A percentile compares a stretch with the other conserved stretches of the same genome.
Evolutionary conservation across 1,140 invertebrate genomes (phyloP).

Genomic region (Pogonognathellus flavescens): DNA sequence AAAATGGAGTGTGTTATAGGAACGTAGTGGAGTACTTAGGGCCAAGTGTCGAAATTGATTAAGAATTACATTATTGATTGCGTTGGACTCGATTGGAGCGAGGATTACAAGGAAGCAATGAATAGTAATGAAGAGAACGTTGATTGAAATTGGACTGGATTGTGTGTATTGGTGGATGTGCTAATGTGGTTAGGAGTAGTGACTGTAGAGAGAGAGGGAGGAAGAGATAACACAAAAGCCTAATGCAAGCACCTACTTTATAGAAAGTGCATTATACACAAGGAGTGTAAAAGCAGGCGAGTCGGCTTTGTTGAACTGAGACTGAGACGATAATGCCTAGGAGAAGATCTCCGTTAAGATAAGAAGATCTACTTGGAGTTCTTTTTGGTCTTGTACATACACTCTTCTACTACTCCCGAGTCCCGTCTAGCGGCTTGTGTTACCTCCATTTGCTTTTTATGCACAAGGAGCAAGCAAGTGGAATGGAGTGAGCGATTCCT

Average conservation of each 20-base stretch:
- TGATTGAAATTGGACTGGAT: background rate
- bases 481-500: background rate
- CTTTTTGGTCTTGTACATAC: background rate
- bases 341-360: slow-evolving; percentile 28
- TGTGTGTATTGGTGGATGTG: slow-evolving; percentile 9
- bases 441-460: background rate
- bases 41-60: slow-evolving; percentile 6
- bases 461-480: background rate
- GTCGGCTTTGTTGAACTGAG: background rate
- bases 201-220: background rate
- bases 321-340: slow-evolving; percentile 21
- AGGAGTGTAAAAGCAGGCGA: background rate
- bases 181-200: background rate
- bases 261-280: background rate
- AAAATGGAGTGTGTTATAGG: background rate
- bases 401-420: background rate
- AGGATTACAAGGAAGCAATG: slow-evolving; percentile 3
- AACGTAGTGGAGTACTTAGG: background rate
- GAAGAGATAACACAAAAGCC: too few species aligned
- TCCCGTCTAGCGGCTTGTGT: too few species aligned
- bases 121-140: background rate
- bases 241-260: background rate
- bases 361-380: slow-evolving; percentile 30
- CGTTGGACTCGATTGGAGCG: background rate
- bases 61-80: slow-evolving; percentile 30